These are phyloP conservation scores for Carlito syrichta DNA, from an alignment of 2,113 vertebrate genomes.

Conservation along the genomic window DNA sequence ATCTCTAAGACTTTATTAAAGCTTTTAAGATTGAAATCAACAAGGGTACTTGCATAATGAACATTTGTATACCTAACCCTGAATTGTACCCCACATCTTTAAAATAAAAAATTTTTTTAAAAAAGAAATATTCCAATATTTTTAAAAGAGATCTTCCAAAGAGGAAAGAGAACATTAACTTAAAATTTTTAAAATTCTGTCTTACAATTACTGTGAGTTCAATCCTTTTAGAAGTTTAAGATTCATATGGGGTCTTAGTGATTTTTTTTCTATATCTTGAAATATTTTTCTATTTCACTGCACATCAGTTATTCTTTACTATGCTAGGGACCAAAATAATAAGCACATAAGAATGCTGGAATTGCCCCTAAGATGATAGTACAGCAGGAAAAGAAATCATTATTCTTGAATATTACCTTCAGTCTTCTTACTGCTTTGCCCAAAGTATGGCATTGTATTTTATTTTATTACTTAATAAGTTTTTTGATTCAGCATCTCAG, in stretches of 20 bases:
- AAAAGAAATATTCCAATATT: no score
- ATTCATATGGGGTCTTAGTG: neutral
- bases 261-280: neutral
- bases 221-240: neutral
- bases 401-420: neutral
- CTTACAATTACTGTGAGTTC: neutral
- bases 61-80: no score
- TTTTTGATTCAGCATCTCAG: no score
- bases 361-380: neutral
- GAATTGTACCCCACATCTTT: no score
- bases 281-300: neutral
- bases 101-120: no score
- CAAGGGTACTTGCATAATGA: no score
- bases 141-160: neutral
- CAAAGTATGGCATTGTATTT: neutral
- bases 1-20: no score
- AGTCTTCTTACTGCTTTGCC: neutral
- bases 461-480: neutral
- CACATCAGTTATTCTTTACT: neutral
- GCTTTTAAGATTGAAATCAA: no score
- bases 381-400: neutral
- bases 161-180: neutral
- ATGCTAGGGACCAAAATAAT: neutral
- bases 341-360: neutral
- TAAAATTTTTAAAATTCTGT: neutral